Evolutionary conservation across 2,797 vertebrate species (phyloP).

Genomic region (Neoniphon sammara): DNA sequence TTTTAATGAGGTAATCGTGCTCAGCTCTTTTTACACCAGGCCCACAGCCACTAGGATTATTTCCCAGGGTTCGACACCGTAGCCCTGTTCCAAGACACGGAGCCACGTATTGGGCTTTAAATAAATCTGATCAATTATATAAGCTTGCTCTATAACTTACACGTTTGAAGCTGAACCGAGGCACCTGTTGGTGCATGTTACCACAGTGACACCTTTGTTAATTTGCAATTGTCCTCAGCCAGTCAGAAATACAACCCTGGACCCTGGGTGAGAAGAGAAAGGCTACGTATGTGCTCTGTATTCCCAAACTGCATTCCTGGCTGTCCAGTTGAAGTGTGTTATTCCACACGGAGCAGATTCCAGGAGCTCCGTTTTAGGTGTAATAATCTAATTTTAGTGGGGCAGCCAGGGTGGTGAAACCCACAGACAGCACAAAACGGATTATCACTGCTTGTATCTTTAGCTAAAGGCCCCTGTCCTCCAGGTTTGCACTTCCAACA

Average conservation of each 20-base stretch:
- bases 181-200: constrained; percentile 78
- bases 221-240: constrained; percentile 79
- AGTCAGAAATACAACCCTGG: constrained; percentile 74
- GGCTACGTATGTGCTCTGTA: constrained; percentile 59
- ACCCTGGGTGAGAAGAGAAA: constrained; percentile 53
- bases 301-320: constrained; percentile 75
- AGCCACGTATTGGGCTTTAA: constrained; percentile 49
- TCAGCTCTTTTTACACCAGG: constrained; percentile 17
- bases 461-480: constrained; percentile 70
- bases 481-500: constrained; percentile 58
- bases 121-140: constrained; percentile 73
- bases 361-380: constrained; percentile 77
- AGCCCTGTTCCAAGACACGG: constrained; percentile 34
- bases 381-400: constrained; percentile 85
- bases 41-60: constrained; percentile 35
- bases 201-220: constrained; percentile 78
- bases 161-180: constrained; percentile 57
- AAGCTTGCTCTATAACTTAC: constrained; percentile 43
- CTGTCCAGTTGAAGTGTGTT: constrained; percentile 61
- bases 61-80: constrained; percentile 41
- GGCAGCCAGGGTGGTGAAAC: constrained; percentile 58
- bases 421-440: constrained; percentile 73
- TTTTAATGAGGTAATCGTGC: background rate
- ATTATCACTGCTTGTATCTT: constrained; percentile 78
- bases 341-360: constrained; percentile 76